Conservation (phyloP, 2,888 invertebrate genomes). For the Metallyticus violacea region DNA sequence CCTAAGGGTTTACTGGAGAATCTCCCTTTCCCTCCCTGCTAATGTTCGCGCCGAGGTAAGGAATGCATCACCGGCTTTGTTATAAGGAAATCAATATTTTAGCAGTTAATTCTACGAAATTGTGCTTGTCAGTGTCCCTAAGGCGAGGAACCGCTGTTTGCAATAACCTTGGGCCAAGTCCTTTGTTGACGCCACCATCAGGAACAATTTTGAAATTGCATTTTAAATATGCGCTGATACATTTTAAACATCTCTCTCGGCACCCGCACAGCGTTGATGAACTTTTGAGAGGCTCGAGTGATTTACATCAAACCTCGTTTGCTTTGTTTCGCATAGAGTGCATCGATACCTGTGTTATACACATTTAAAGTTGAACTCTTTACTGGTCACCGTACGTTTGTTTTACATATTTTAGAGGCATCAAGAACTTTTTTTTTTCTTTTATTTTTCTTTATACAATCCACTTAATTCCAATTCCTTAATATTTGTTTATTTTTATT, state of each 20-base stretch:
- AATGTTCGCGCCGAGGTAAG: background rate
- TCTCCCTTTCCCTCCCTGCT: background rate
- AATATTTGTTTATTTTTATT: too few species aligned
- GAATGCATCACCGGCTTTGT: background rate
- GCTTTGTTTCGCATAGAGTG: too few species aligned
- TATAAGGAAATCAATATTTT: background rate
- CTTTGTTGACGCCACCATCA: background rate
- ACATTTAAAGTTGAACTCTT: too few species aligned
- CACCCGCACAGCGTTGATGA: background rate
- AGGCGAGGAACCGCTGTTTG: too few species aligned
- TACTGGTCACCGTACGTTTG: too few species aligned
- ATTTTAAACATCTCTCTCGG: too few species aligned
- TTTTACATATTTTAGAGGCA: too few species aligned
- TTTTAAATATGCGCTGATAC: background rate
- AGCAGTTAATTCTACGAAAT: background rate
- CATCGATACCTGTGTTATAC: too few species aligned
- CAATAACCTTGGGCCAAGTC: background rate
- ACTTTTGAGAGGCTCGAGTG: background rate
- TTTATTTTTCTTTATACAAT: too few species aligned
- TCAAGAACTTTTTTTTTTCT: too few species aligned
- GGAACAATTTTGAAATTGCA: background rate
- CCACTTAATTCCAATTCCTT: too few species aligned
- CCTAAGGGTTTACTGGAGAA: background rate
- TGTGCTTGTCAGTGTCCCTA: background rate
- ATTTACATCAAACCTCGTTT: too few species aligned